Evolutionary conservation across 2,797 vertebrate species (phyloP).

Genomic region (Arctocebus calabarensis): DNA sequence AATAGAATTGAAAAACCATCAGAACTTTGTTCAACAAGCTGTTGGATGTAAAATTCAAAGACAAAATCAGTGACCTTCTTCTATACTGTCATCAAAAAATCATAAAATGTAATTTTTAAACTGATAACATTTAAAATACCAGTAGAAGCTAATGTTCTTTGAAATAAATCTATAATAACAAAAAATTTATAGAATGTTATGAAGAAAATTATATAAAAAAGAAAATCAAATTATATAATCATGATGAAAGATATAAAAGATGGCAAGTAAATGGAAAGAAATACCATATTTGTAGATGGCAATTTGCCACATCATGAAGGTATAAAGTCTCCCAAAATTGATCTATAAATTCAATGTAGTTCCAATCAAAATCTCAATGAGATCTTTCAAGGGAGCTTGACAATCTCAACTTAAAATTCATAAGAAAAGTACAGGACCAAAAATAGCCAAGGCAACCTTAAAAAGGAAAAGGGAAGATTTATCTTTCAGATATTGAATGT

Average conservation of each 20-base stretch:
- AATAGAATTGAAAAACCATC: slow-evolving; percentile 43
- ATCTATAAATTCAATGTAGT: slow-evolving; percentile 48
- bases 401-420: slow-evolving; percentile 53
- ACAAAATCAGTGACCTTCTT: slow-evolving; percentile 5
- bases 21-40: neutral
- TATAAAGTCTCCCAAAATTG: slow-evolving; percentile 37
- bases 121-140: slow-evolving; percentile 26
- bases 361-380: slow-evolving; percentile 50
- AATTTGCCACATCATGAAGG: slow-evolving; percentile 58
- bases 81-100: neutral
- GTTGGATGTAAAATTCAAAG: slow-evolving; percentile 50
- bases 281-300: neutral
- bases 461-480: slow-evolving; percentile 30
- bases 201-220: slow-evolving; percentile 14
- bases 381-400: slow-evolving; percentile 12
- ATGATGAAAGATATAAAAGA: slow-evolving; percentile 57
- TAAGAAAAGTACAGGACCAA: slow-evolving; percentile 51
- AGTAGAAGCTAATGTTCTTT: slow-evolving; percentile 42
- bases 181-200: slow-evolving; percentile 18
- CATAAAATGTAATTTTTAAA: slow-evolving; percentile 42
- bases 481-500: slow-evolving; percentile 30
- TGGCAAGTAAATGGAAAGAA: slow-evolving; percentile 34
- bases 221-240: neutral
- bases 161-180: slow-evolving; percentile 50
- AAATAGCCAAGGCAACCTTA: neutral